phyloP scores from a whole-genome alignment of 1,140 invertebrate genomes.

The Tetragnatha versicolor region DNA sequence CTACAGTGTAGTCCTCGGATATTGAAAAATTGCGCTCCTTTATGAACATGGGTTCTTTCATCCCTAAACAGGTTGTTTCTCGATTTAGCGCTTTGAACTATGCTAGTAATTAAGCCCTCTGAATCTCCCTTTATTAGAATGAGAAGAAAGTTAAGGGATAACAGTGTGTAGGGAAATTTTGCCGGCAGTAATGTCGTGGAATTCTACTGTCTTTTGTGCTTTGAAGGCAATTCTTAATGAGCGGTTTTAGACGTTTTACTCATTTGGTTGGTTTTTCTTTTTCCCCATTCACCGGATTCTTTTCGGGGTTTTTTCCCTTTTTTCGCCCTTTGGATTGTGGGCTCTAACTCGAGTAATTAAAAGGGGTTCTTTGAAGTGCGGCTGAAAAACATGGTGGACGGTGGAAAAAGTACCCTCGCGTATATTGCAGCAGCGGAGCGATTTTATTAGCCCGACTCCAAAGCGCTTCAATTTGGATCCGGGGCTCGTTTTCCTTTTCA shows the following conservation, averaged over 20 bases:
- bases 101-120: constrained; percentile 49
- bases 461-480: background rate
- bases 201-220: constrained; percentile 48
- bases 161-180: constrained; percentile 20
- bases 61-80: constrained; percentile 52
- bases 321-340: constrained; percentile 47
- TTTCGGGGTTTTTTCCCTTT: background rate
- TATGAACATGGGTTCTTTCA: constrained; percentile 39
- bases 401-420: background rate
- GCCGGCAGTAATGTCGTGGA: constrained; percentile 47
- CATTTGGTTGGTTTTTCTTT: constrained; percentile 22
- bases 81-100: constrained; percentile 54
- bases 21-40: constrained; percentile 52
- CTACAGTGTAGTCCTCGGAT: constrained; percentile 40
- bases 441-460: constrained; percentile 3
- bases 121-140: constrained; percentile 52
- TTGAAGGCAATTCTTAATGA: constrained; percentile 43
- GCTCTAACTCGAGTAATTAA: constrained; percentile 44
- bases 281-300: constrained; percentile 10
- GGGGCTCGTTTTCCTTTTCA: constrained; percentile 12
- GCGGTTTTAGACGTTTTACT: constrained; percentile 47
- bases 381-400: constrained; percentile 14
- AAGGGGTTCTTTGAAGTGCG: constrained; percentile 31
- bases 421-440: background rate
- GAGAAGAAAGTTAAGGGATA: constrained; percentile 32